A percentile compares a stretch with the other conserved stretches of the same genome.
Conservation (phyloP, 1,140 invertebrate species). For the Myzus persicae region DNA sequence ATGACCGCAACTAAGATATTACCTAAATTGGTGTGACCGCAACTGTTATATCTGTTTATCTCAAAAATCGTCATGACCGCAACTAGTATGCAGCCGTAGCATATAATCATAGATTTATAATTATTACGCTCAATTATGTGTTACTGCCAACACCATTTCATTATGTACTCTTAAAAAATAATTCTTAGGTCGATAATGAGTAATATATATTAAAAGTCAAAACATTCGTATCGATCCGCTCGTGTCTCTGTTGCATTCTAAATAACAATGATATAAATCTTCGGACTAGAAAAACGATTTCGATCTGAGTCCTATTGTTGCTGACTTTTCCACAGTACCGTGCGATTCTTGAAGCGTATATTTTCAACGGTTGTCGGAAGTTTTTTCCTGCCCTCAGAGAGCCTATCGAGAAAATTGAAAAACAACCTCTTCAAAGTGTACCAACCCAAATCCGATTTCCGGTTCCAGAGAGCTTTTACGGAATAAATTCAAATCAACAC, state of each 20-base stretch:
- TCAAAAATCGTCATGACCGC: too few relatives aligned
- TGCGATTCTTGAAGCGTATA: neutral
- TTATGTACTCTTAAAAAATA: neutral
- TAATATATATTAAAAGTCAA: neutral
- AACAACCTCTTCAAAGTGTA: neutral
- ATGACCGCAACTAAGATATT: too few relatives aligned
- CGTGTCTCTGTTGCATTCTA: neutral
- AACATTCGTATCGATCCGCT: neutral
- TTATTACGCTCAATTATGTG: neutral
- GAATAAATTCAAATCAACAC: neutral
- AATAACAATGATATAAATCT: constrained; percentile 10
- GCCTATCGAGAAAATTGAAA: neutral
- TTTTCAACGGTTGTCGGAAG: neutral
- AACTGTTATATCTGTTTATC: too few relatives aligned
- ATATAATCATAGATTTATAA: neutral
- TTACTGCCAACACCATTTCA: neutral
- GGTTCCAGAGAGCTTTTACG: neutral
- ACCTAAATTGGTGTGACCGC: too few relatives aligned
- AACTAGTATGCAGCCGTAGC: too few relatives aligned
- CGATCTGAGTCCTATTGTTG: neutral
- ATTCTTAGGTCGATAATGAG: neutral
- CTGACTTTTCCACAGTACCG: neutral
- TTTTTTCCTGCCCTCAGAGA: neutral
- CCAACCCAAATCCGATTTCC: neutral
- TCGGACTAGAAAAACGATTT: neutral